phyloP scores from a whole-genome alignment of 2,113 vertebrate species.

The Scortum barcoo region DNA sequence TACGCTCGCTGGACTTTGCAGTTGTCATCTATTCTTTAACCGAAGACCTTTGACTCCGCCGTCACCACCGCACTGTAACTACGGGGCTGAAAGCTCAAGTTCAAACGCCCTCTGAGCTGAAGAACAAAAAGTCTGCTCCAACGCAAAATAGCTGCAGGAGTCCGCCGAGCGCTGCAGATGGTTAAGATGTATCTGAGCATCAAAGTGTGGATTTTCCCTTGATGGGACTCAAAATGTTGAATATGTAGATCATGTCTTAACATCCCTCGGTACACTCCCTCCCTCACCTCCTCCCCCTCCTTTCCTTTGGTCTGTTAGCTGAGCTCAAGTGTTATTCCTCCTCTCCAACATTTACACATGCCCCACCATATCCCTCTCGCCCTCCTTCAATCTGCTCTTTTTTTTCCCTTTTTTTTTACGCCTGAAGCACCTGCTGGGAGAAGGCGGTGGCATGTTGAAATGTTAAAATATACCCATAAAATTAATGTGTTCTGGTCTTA shows the following conservation, averaged over 20 bases:
- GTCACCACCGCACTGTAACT: background rate
- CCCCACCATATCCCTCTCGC: slow-evolving; percentile 48
- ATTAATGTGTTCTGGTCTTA: slow-evolving; percentile 62
- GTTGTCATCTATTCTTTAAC: background rate
- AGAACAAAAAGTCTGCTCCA: background rate
- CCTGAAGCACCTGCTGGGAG: slow-evolving; percentile 49
- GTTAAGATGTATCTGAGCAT: slow-evolving; percentile 35
- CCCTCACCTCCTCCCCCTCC: slow-evolving; percentile 9
- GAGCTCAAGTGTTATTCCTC: slow-evolving; percentile 54
- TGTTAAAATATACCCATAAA: slow-evolving; percentile 69
- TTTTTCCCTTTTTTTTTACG: background rate
- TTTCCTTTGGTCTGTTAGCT: slow-evolving; percentile 42
- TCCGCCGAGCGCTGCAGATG: slow-evolving; percentile 16
- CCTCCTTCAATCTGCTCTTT: slow-evolving; percentile 43
- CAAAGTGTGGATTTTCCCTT: slow-evolving; percentile 48
- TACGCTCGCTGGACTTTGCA: background rate
- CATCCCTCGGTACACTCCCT: slow-evolving; percentile 29
- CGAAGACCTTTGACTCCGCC: background rate
- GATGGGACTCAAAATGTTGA: slow-evolving; percentile 51
- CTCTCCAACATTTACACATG: slow-evolving; percentile 52
- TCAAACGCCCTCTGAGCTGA: slow-evolving; percentile 14
- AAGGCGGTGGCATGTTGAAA: slow-evolving; percentile 37
- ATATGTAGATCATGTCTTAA: slow-evolving; percentile 66
- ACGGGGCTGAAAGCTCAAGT: background rate
- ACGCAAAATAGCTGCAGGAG: slow-evolving; percentile 7